These are phyloP conservation scores for Ophion slaviceki DNA, from an alignment of 2,888 invertebrate species.

Conservation along the genomic window DNA sequence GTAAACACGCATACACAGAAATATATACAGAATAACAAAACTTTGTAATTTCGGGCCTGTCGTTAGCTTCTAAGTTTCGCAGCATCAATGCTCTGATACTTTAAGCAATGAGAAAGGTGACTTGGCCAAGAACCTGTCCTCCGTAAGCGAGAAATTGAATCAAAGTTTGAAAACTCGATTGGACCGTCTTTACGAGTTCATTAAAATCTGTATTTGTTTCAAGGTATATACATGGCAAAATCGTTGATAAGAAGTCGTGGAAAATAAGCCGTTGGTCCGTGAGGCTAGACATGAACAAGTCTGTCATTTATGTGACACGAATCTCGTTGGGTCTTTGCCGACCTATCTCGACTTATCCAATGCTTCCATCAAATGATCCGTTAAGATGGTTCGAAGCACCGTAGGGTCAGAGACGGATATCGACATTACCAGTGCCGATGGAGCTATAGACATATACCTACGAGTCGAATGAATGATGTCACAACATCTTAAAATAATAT, in stretches of 20 bases:
- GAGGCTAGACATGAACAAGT: slow-evolving; percentile 1
- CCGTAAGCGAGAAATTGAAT: slow-evolving; percentile 34
- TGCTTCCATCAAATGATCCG: background rate
- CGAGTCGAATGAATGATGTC: background rate
- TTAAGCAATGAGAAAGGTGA: slow-evolving; percentile 13
- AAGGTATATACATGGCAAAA: slow-evolving; percentile 13
- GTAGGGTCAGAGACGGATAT: background rate
- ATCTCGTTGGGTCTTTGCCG: slow-evolving; percentile 6
- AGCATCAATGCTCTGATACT: too few species aligned
- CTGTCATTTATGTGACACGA: background rate
- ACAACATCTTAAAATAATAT: background rate
- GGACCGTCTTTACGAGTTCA: slow-evolving; percentile 11
- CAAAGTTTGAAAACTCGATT: slow-evolving; percentile 50
- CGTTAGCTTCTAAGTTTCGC: slow-evolving; percentile 1
- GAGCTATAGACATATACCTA: background rate
- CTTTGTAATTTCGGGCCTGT: slow-evolving; percentile 10
- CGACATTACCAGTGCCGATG: background rate
- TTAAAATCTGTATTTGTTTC: slow-evolving; percentile 1
- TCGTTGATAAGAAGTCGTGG: slow-evolving; percentile 42
- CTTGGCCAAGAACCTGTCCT: slow-evolving; percentile 30
- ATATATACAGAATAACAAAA: slow-evolving; percentile 8
- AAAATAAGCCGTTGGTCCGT: slow-evolving; percentile 15
- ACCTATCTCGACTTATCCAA: background rate
- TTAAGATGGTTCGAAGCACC: background rate
- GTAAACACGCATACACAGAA: background rate